A percentile compares a stretch with the other conserved stretches of the same genome.
Conservation (phyloP, 1,140 invertebrate genomes). For the Caenorhabditis tropicalis region DNA sequence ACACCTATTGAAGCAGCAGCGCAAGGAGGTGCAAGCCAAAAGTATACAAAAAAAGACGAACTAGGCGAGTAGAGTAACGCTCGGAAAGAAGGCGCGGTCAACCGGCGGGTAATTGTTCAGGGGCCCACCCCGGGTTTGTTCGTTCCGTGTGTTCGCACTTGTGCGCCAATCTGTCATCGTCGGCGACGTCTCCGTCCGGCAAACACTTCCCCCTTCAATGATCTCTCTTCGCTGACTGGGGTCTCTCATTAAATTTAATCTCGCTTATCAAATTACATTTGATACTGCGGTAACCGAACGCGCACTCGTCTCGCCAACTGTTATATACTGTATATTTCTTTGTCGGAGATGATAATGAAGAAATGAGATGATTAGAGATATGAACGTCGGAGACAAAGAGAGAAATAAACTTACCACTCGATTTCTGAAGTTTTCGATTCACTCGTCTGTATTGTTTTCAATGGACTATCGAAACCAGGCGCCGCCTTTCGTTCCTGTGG, state of each 20-base stretch:
- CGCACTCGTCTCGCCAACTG: not conserved
- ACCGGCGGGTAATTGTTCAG: slow-evolving; percentile 22
- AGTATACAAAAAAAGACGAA: slow-evolving; percentile 34
- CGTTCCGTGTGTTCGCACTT: slow-evolving; percentile 5
- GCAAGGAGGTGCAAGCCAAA: not conserved
- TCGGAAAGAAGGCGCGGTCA: not conserved
- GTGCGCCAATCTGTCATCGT: slow-evolving; percentile 40
- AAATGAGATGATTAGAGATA: not conserved
- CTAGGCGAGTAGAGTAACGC: not conserved
- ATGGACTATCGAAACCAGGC: not conserved
- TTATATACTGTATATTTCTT: not conserved
- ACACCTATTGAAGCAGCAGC: not conserved
- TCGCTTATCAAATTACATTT: slow-evolving; percentile 37
- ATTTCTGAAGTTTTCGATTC: not conserved
- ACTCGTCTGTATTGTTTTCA: not conserved
- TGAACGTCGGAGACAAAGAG: too few relatives aligned
- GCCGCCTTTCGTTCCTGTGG: not conserved
- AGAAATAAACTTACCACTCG: not conserved
- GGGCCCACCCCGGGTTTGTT: not conserved
- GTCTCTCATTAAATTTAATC: not conserved
- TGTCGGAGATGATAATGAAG: too few relatives aligned
- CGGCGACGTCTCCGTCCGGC: not conserved
- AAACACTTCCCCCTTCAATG: not conserved
- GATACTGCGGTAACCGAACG: slow-evolving; percentile 30
- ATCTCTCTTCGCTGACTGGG: not conserved